Conservation (phyloP, 2,113 vertebrate genomes). For the Toxotes chatareus region DNA sequence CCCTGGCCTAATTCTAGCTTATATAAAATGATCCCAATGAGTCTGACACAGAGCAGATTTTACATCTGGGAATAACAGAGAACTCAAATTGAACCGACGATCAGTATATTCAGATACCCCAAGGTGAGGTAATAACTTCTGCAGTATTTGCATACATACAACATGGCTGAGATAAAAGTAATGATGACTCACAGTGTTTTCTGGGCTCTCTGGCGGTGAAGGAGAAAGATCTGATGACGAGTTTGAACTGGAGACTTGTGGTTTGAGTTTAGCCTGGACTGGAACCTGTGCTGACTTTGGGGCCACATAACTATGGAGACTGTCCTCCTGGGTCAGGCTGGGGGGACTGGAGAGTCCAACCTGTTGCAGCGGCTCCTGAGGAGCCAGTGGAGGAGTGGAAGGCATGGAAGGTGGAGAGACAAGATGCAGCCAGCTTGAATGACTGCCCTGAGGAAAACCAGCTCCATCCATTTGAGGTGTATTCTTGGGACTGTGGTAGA, state of each 20-base stretch:
- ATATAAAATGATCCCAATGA: background rate
- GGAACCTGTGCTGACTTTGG: conserved; percentile 21
- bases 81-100: background rate
- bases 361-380: conserved; percentile 55
- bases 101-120: background rate
- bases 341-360: conserved; percentile 7
- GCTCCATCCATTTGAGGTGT: conserved; percentile 38
- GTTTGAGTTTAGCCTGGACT: conserved; percentile 28
- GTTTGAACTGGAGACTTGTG: conserved; percentile 51
- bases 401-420: conserved; percentile 38
- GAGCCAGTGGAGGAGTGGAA: conserved; percentile 45
- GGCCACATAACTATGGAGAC: background rate
- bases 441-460: conserved; percentile 29
- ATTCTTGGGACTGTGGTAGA: conserved; percentile 54
- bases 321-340: conserved; percentile 17
- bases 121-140: no score
- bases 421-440: conserved; percentile 33
- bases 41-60: background rate
- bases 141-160: background rate
- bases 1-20: background rate
- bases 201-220: conserved; percentile 75
- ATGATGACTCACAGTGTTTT: conserved; percentile 79
- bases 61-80: background rate
- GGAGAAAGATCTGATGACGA: conserved; percentile 72
- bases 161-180: background rate